Percentiles rank a stretch among this genome's conserved stretches.
phyloP scores from a whole-genome alignment of 2,113 vertebrate species.

The Brienomyrus brachyistius region DNA sequence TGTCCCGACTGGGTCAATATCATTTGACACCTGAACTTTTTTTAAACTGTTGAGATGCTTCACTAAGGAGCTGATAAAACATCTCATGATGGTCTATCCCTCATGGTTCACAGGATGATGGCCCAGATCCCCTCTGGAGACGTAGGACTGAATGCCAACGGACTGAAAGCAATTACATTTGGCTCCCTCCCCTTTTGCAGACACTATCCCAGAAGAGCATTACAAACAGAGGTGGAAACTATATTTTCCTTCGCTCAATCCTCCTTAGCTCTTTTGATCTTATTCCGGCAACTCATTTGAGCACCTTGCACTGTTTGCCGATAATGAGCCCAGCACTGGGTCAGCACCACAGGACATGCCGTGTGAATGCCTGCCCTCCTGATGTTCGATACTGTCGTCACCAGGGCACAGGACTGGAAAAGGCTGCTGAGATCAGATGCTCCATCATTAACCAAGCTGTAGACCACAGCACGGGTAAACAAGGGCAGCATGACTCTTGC shows the following conservation, averaged over 20 bases:
- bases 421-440: neutral
- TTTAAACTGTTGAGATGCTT: neutral
- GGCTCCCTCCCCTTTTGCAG: neutral
- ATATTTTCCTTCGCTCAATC: neutral
- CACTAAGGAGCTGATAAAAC: neutral
- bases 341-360: neutral
- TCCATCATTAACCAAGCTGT: neutral
- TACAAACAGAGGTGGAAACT: neutral
- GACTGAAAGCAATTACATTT: neutral
- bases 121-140: neutral
- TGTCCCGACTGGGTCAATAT: neutral
- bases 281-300: neutral
- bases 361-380: neutral
- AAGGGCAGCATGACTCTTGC: neutral
- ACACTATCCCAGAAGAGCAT: neutral
- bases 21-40: neutral
- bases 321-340: neutral
- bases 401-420: neutral
- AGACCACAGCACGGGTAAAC: neutral
- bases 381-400: neutral
- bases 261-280: neutral
- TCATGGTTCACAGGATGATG: neutral
- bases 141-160: neutral
- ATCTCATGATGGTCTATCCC: neutral
- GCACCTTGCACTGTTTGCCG: neutral